These are phyloP conservation scores for Grapholita molesta DNA, from an alignment of 1,140 invertebrate species.

Conservation along the genomic window DNA sequence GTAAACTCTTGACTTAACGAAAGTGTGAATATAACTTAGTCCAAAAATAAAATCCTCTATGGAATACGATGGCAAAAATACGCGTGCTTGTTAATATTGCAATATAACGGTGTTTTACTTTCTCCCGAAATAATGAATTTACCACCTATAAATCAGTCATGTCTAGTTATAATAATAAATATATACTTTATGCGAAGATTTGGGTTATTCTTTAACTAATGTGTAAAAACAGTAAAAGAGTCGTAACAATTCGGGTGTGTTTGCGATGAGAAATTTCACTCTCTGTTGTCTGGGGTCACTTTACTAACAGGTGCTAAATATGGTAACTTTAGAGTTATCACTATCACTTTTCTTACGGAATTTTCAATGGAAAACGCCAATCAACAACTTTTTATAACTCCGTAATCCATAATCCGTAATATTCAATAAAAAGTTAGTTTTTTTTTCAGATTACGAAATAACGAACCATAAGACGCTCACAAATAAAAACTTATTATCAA, in stretches of 20 bases:
- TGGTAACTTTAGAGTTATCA: not conserved
- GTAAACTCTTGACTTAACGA: no score
- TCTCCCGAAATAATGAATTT: conserved; percentile 23
- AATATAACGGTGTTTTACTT: conserved; percentile 20
- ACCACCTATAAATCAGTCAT: not conserved
- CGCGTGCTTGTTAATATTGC: not conserved
- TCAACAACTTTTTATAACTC: no score
- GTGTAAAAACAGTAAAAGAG: not conserved
- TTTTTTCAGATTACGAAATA: no score
- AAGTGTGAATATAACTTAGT: no score
- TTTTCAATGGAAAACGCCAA: no score
- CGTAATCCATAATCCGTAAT: no score
- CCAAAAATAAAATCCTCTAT: no score
- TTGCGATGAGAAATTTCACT: not conserved
- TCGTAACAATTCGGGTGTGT: conserved; percentile 3
- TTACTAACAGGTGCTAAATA: not conserved
- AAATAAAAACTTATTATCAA: no score
- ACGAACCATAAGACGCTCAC: no score
- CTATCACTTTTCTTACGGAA: not conserved
- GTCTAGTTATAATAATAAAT: not conserved
- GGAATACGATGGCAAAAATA: no score
- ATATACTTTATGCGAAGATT: not conserved
- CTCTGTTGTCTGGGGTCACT: not conserved
- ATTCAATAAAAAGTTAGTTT: no score
- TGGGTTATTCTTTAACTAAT: not conserved